A percentile compares a stretch with the other conserved stretches of the same genome.
Conservation (phyloP, 2,888 invertebrate genomes). For the Biston stratarius region DNA sequence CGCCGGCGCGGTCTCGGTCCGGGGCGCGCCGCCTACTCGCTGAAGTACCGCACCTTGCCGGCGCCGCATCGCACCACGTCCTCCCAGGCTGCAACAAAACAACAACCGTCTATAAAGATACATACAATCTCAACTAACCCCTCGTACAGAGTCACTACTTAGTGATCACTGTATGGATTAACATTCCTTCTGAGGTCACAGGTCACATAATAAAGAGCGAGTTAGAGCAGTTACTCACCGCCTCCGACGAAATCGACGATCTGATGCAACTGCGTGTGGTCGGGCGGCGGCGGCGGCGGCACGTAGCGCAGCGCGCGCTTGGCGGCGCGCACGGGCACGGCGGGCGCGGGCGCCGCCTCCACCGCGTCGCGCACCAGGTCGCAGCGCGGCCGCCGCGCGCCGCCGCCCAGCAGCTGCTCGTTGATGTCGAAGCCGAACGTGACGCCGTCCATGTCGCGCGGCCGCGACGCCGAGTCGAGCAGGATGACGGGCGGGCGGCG, state of each 20-base stretch:
- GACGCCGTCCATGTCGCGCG: constrained; percentile 88
- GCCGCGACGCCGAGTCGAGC: constrained; percentile 86
- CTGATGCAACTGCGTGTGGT: constrained; percentile 60
- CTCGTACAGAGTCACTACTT: too few relatives aligned
- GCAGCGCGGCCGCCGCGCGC: constrained; percentile 61
- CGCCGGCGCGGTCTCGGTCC: constrained; percentile 8
- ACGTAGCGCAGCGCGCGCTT: constrained; percentile 62
- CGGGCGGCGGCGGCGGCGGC: constrained; percentile 58
- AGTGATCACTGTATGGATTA: too few relatives aligned
- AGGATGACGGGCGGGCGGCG: constrained; percentile 91
- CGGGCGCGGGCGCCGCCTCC: constrained; percentile 43
- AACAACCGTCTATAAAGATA: not conserved
- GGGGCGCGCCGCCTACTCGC: constrained; percentile 63
- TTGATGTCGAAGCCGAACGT: constrained; percentile 94
- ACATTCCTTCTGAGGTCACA: too few relatives aligned
- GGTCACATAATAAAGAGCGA: not conserved
- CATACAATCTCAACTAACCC: not conserved
- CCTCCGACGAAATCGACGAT: constrained; percentile 74
- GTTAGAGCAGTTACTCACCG: constrained; percentile 54
- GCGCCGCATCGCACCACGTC: constrained; percentile 87
- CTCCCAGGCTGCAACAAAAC: constrained; percentile 89
- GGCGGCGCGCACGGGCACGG: constrained; percentile 44
- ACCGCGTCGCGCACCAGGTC: constrained; percentile 63
- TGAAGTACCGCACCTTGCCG: constrained; percentile 80
- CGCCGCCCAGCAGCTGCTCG: constrained; percentile 88